phyloP scores from a whole-genome alignment of 2,888 invertebrate species.

The Erebia epiphron region DNA sequence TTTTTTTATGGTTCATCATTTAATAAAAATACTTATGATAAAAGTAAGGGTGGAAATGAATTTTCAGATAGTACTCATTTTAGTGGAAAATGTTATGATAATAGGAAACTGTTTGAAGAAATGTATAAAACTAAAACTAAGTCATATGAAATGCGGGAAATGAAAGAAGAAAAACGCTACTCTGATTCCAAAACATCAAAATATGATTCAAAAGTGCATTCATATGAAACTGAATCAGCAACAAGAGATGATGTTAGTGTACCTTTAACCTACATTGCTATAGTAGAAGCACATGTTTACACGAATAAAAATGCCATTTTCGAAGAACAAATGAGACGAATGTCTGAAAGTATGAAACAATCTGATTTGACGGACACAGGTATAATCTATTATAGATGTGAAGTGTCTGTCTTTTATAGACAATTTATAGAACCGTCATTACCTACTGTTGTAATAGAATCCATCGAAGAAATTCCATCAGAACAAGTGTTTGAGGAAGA shows the following conservation, averaged over 20 bases:
- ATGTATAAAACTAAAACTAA: conserved; percentile 40
- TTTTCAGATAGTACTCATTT: neutral
- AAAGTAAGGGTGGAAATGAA: neutral
- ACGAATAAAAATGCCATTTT: conserved; percentile 71
- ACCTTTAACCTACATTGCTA: conserved; percentile 61
- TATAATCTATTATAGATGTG: conserved; percentile 20
- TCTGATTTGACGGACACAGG: conserved; percentile 23
- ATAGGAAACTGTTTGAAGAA: conserved; percentile 50
- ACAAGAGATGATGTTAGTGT: conserved; percentile 36
- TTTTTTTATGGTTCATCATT: neutral
- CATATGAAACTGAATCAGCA: conserved; percentile 25
- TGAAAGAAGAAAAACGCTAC: conserved; percentile 33
- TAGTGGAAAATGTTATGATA: neutral
- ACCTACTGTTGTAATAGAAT: conserved; percentile 33
- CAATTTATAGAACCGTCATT: conserved; percentile 19
- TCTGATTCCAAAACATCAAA: conserved; percentile 26
- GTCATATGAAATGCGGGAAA: conserved; percentile 43
- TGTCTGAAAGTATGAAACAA: conserved; percentile 50
- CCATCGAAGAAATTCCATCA: conserved; percentile 39
- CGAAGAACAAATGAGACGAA: conserved; percentile 52
- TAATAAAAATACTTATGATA: neutral
- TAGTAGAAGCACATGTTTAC: conserved; percentile 74
- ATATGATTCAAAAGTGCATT: conserved; percentile 23
- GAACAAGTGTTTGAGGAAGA: conserved; percentile 25
- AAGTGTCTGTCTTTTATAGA: conserved; percentile 22